Percentiles rank a stretch among this genome's conserved stretches.
These are phyloP conservation scores for Thymallus thymallus DNA, from an alignment of 2,113 vertebrate genomes.

Conservation along the genomic window DNA sequence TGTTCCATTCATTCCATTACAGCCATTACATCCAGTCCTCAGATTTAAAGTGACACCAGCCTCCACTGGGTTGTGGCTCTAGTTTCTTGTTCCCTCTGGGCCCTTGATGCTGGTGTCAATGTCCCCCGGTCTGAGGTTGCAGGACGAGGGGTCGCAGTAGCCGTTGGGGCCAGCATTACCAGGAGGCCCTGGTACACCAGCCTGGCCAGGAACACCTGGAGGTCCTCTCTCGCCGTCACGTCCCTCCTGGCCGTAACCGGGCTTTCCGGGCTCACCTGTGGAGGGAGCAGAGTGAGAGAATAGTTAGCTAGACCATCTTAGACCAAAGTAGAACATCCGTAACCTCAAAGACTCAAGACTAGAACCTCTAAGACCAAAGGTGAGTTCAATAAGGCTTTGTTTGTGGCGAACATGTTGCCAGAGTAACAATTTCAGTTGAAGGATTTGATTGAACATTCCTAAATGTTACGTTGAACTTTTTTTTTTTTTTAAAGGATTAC, in stretches of 20 bases:
- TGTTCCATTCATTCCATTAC: no score
- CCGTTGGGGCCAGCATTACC: conserved; percentile 84
- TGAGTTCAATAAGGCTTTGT: no score
- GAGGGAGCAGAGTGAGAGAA: conserved; percentile 14
- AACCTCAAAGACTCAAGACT: no score
- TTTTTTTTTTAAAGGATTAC: no score
- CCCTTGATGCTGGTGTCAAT: conserved; percentile 76
- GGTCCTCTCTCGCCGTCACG: conserved; percentile 86
- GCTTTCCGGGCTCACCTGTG: conserved; percentile 89
- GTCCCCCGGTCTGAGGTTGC: conserved; percentile 81
- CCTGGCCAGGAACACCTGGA: conserved; percentile 81
- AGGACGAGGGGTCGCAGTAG: conserved; percentile 93
- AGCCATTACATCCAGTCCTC: no score
- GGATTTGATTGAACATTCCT: no score
- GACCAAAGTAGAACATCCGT: no score
- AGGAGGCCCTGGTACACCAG: conserved; percentile 88
- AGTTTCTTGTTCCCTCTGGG: conserved; percentile 71
- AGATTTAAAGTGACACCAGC: conserved; percentile 8
- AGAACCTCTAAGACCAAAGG: no score
- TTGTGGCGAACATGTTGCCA: no score
- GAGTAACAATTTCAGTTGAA: no score
- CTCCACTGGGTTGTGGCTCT: conserved; percentile 24
- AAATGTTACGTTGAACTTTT: no score
- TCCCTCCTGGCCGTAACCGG: conserved; percentile 89
- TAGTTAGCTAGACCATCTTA: no score